Percentiles rank a stretch among this genome's conserved stretches.
These are phyloP conservation scores for Mormoops blainvillei DNA, from an alignment of 2,113 vertebrate genomes.

Conservation along the genomic window DNA sequence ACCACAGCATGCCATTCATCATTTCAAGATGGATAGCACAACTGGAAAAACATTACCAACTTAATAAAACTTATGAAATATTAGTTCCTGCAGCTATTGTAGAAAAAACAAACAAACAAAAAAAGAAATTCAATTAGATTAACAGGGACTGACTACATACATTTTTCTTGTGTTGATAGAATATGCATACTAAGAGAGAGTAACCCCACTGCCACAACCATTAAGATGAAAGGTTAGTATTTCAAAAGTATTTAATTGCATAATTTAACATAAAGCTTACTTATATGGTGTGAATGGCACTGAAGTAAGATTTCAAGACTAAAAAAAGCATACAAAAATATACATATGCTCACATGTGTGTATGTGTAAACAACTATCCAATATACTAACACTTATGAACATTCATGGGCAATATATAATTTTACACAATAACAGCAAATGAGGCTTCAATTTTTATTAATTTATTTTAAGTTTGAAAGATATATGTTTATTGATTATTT, in stretches of 20 bases:
- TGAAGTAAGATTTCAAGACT: not conserved
- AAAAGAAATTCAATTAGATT: constrained; percentile 42
- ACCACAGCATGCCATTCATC: not conserved
- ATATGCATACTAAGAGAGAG: not conserved
- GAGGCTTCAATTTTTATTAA: not conserved
- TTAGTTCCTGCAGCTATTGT: constrained; percentile 25
- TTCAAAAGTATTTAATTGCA: constrained; percentile 35
- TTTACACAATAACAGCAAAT: not conserved
- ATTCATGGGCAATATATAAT: not conserved
- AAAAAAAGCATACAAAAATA: not conserved
- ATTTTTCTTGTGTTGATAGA: not conserved
- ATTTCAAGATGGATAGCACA: constrained; percentile 36
- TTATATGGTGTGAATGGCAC: constrained; percentile 12
- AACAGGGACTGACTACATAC: not conserved
- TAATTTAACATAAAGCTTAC: not conserved
- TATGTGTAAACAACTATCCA: not conserved
- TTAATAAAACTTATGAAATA: constrained; percentile 37
- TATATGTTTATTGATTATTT: too few relatives aligned
- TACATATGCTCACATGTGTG: not conserved
- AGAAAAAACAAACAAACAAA: constrained; percentile 38
- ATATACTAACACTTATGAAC: constrained; percentile 3
- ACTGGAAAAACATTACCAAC: not conserved
- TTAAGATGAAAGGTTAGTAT: not conserved
- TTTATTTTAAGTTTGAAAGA: too few relatives aligned
- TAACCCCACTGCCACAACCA: not conserved